These are phyloP conservation scores for Chionis minor DNA, from an alignment of 2,113 vertebrate species.

Conservation along the genomic window DNA sequence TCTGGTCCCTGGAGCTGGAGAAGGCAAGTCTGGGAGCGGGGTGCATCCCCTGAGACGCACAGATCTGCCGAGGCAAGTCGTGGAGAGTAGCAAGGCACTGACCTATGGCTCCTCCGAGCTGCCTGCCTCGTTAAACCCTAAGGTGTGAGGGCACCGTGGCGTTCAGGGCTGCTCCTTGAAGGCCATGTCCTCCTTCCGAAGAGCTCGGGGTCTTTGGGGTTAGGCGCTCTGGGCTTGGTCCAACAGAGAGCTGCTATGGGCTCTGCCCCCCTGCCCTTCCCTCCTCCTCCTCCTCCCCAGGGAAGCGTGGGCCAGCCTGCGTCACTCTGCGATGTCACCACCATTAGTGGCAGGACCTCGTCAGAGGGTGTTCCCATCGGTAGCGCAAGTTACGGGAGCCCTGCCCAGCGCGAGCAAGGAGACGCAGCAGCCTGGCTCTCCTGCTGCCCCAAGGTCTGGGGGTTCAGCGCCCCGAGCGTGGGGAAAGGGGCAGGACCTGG, in stretches of 20 bases:
- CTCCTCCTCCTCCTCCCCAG: background rate
- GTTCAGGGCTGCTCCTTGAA: background rate
- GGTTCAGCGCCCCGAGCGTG: background rate
- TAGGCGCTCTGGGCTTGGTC: background rate
- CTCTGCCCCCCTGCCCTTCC: background rate
- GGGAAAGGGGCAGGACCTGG: background rate
- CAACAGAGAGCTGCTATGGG: background rate
- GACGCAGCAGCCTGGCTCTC: background rate
- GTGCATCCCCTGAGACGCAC: background rate
- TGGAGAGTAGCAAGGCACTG: accelerated
- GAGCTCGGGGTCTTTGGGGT: background rate
- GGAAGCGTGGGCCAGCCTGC: background rate
- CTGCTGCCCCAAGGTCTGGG: background rate
- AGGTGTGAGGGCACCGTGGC: background rate
- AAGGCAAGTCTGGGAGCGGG: background rate
- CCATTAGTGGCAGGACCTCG: background rate
- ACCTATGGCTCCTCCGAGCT: background rate
- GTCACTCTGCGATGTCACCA: background rate
- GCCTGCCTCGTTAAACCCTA: accelerated
- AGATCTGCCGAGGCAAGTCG: background rate
- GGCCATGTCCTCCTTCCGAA: background rate
- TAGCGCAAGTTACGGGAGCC: background rate
- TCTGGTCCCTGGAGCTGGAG: background rate
- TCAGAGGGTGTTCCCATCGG: background rate
- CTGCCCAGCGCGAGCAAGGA: background rate